Base-by-base conservation (phyloP, 2,888 invertebrate genomes). In the Acleris laterana region DNA sequence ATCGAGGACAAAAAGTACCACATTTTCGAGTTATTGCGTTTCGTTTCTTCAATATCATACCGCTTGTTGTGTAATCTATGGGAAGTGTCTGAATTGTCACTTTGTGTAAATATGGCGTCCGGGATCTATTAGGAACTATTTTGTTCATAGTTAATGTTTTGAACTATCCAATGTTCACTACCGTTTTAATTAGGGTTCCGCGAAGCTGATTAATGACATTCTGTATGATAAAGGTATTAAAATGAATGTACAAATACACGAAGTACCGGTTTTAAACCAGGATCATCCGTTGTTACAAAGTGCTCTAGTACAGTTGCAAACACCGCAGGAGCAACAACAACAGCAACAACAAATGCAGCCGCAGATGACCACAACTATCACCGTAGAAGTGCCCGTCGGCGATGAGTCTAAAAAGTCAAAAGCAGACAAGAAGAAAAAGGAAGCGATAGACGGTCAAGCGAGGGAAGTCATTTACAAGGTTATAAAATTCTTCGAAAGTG, bases 401-500 rank as follows among this genome's bases (percentile, higher is more conserved):
- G 53, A 48, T 6, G 62, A 69, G 11, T 79, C 79, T 2, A 76
- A 77, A 63, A 88, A 89, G 74, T 81, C 82, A 0, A 84, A 86
- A 70, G 28, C 77, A 1, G 87, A 86, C 38, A 90, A 89, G 70
- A 91, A 91, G 70, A 92, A 91, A 71, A 92, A 91, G 25, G 92
- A 92, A 71, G 90, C 92, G 0, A 92, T 92, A 7, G 92, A 92
- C 64, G 90, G 90, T 0, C 92, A 92, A 74, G 92, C 92, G 11
- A 82, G 91, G 42, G 92, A 92, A 72, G 87, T 92, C 0, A 92
- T 92, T 60, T 92, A 83, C 71, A 88, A 89, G 77, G 92, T 92
- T 19, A 91, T 92, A 19, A 91, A 90, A 72, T 92, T 92, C 72
- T 92, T 92, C 71, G 92, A 92, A 70, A 91, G 90, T 65, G 92